Evolutionary conservation across 2,888 invertebrate genomes (phyloP), one percentile per base, ranked within the genome.

Genomic region (Pristionchus mayeri): DNA sequence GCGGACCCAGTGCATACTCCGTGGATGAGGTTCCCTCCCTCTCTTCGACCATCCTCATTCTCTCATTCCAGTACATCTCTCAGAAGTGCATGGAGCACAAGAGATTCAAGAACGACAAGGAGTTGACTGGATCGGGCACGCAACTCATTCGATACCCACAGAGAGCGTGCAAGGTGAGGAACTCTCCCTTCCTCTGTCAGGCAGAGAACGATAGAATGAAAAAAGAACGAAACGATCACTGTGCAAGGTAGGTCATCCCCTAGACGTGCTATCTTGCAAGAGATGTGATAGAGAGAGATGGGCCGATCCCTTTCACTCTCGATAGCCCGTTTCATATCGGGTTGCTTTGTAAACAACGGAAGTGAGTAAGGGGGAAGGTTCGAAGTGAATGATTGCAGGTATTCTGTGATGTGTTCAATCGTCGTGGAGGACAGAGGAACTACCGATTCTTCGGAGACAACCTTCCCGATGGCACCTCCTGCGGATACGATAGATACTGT

Each of bases 371-470:
- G 54, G 21, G 34, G 37, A 24, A 34, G 34, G 11, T 34, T n/a
- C 44, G 48, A 16, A 7, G 27, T 27, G 27, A 9, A 27, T 76
- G 2, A 50, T 21, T 90, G 84, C 85, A 92, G 92, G 90, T 92
- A 40, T 92, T 92, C 87, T 93, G 93, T 86, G 93, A 92, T 85
- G 91, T 93, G 24, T 86, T 86, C 85, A 91, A 88, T 85, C 87
- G 87, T 18, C 86, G 85, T 63, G 91, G 91, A 52, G 87, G 87
- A 63, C 91, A 91, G 79, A 86, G 90, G 11, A 92, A 91, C 86
- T 93, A 93, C 82, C 91, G 93, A 80, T 92, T 91, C 89, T 93
- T 90, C 85, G 93, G 93, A 44, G 93, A 93, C 85, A 91, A 90
- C 80, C 86, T 93, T 63, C 93, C 93, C 30, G 92, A 93, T 87